Conservation (phyloP, 2,113 vertebrate species). For the Callithrix jacchus region DNA sequence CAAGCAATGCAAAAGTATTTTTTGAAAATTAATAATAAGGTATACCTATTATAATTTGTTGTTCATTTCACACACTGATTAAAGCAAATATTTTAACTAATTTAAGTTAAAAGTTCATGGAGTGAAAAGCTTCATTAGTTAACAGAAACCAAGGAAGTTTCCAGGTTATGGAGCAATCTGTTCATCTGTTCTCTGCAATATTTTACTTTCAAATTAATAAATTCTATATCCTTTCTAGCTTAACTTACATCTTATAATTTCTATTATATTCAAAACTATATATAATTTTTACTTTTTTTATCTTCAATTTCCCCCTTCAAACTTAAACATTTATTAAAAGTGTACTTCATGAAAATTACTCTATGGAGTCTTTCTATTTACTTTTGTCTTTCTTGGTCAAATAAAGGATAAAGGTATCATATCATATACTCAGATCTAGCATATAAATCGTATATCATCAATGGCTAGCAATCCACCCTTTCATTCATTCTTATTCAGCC, state of each 20-base stretch:
- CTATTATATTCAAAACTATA: neutral
- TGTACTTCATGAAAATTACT: neutral
- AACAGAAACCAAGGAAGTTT: neutral
- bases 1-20: neutral
- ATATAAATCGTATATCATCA: neutral
- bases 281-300: slow-evolving; percentile 29
- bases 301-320: neutral
- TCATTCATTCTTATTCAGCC: neutral
- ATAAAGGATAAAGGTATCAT: neutral
- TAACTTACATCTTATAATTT: neutral
- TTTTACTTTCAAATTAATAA: neutral
- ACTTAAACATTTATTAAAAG: neutral
- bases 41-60: neutral
- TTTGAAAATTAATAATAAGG: neutral
- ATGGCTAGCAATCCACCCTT: no score
- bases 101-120: neutral
- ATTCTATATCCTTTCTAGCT: neutral
- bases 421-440: neutral
- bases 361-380: slow-evolving; percentile 1
- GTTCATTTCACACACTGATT: neutral
- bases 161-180: neutral
- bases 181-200: neutral
- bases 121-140: neutral
- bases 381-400: neutral
- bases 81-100: neutral